A percentile compares a stretch with the other conserved stretches of the same genome.
phyloP scores from a whole-genome alignment of 2,888 invertebrate species.

The Erynnis tages region DNA sequence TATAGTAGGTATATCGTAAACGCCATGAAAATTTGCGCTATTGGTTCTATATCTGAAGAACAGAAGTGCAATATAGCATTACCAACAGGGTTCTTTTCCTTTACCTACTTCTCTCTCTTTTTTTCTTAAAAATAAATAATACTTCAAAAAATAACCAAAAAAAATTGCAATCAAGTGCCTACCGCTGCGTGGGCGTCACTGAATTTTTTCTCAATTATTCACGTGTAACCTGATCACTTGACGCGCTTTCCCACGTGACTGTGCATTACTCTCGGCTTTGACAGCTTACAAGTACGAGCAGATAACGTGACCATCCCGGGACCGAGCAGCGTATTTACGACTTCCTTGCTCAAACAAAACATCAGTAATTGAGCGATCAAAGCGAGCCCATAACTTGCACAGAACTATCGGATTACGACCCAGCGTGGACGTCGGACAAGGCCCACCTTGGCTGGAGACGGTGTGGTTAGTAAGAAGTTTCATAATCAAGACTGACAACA shows the following conservation, averaged over 20 bases:
- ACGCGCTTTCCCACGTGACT: conserved; percentile 41
- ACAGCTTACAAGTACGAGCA: conserved; percentile 32
- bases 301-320: conserved; percentile 32
- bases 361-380: conserved; percentile 76
- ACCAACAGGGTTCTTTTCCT: too few species aligned
- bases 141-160: too few species aligned
- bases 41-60: too few species aligned
- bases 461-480: too few species aligned
- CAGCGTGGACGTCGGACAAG: conserved; percentile 42
- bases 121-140: too few species aligned
- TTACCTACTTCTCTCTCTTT: too few species aligned
- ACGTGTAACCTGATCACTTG: conserved; percentile 33
- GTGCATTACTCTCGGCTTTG: conserved; percentile 26
- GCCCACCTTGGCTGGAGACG: too few species aligned
- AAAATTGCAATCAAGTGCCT: too few species aligned
- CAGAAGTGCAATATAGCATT: too few species aligned
- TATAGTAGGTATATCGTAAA: too few species aligned
- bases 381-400: conserved; percentile 59
- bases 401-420: conserved; percentile 69
- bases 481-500: too few species aligned
- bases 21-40: too few species aligned
- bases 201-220: conserved; percentile 9
- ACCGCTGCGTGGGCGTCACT: background rate
- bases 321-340: conserved; percentile 57
- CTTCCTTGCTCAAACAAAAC: conserved; percentile 67